Evolutionary conservation across 2,888 invertebrate species (phyloP), one percentile per base, ranked within the genome.

Genomic region (Iphiclides podalirius): DNA sequence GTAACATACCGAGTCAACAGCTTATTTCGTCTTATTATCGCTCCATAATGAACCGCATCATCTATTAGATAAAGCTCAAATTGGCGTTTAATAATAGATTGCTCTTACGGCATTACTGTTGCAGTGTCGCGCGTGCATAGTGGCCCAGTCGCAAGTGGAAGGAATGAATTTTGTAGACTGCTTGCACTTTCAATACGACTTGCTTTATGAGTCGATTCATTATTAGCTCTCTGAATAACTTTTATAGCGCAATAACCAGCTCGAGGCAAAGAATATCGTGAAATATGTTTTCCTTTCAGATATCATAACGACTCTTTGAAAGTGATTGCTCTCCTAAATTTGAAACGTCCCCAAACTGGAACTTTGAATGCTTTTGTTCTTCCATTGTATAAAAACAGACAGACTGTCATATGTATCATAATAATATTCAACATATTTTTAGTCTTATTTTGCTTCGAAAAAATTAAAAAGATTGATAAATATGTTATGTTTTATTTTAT

Each of bases 161-260:
- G 75, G 75, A 79, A 76, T 79, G 72, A 78, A 77, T 75, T 79
- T 78, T 68, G 72, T 75, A 78, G 67, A 68, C 70, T 67, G 79
- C 83, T 83, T 83, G 80, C 85, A 83, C 83, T 84, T 85, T 86
- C 85, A 70, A 78, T 77, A 70, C 59, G 64, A 67, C 60, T 75
- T 67, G 59, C 64, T 73, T 70, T 75, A 75, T 70, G 67, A 66
- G 60, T 66, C 51, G 64, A 72, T 68, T 67, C 59, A 60, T 69
- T 70, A 72, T 68, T 68, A 67, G 61, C 59, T 67, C 64, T 59
- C 47, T 46, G 63, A 68, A 73, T 67, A 66, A 64, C 63, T 65
- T 62, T 65, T 58, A 64, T 57, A 54, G 50, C 47, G 52, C 49
- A 47, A 52, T 60, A 59, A 58, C 54, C 46, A 53, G 53, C 54